Evolutionary conservation across 2,797 vertebrate species (phyloP).

Genomic region (Oreochromis mossambicus): DNA sequence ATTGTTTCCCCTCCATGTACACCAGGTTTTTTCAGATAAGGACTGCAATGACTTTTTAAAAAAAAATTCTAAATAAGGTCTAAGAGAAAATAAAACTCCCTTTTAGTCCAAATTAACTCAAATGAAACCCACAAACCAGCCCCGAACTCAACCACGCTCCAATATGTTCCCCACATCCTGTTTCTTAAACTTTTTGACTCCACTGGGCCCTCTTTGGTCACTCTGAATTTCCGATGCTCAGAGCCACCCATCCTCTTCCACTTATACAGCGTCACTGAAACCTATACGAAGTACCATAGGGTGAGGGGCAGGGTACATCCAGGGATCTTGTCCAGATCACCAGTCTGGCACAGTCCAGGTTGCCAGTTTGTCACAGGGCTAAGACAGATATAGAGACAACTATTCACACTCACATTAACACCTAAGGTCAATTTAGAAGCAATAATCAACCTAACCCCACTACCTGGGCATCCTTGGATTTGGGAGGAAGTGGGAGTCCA

Average conservation of each 20-base stretch:
- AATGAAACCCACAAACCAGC: not conserved
- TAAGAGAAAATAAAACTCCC: not conserved
- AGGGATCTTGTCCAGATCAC: not conserved
- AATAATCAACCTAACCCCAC: not conserved
- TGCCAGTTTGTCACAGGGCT: not conserved
- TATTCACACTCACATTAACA: not conserved
- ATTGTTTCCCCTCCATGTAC: not conserved
- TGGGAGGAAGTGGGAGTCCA: not conserved
- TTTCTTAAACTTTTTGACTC: not conserved
- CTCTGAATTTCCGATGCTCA: not conserved
- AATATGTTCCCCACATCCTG: not conserved
- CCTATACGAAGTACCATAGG: not conserved
- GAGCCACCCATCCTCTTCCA: not conserved
- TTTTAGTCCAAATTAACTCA: not conserved
- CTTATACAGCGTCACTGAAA: not conserved
- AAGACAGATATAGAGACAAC: not conserved
- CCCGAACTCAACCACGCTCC: not conserved
- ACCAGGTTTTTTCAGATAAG: not conserved
- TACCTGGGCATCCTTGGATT: not conserved
- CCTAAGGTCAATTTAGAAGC: not conserved
- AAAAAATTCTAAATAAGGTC: not conserved
- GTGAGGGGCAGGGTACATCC: not conserved
- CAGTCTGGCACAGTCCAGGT: not conserved
- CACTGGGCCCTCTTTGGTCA: not conserved
- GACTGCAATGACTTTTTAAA: not conserved